phyloP scores from a whole-genome alignment of 2,888 invertebrate genomes.

The Melanargia galathea region DNA sequence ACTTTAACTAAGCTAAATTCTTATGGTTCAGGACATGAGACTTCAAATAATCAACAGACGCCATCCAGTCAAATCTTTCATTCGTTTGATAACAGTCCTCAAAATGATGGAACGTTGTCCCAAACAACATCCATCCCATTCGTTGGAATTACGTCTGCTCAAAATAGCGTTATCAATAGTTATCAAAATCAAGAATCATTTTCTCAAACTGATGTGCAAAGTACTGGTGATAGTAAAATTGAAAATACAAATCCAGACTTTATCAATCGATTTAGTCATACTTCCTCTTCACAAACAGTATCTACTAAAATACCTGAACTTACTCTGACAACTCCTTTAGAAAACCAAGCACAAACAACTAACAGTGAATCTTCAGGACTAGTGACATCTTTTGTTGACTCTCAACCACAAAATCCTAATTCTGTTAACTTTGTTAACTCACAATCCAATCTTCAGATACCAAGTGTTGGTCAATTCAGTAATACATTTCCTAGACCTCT shows the following conservation, averaged over 20 bases:
- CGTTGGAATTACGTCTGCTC: neutral
- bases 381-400: neutral
- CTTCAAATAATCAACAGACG: neutral
- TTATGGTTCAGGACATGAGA: constrained; percentile 21
- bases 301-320: constrained; percentile 51
- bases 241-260: neutral
- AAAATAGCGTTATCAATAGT: neutral
- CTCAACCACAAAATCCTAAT: constrained; percentile 5
- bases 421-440: neutral
- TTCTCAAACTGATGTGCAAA: neutral
- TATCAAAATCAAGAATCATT: neutral
- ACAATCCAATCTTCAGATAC: constrained; percentile 46
- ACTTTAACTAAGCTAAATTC: constrained; percentile 28
- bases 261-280: neutral
- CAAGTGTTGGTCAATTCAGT: constrained; percentile 41
- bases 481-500: constrained; percentile 47
- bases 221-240: neutral
- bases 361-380: neutral
- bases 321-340: constrained; percentile 59
- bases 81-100: neutral
- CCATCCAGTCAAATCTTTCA: neutral
- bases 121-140: neutral
- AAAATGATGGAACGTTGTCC: neutral
- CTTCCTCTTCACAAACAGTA: constrained; percentile 42
- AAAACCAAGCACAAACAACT: constrained; percentile 30